Percentiles rank a stretch among this genome's conserved stretches.
phyloP scores from a whole-genome alignment of 2,888 invertebrate species.

The Nymphalis c-album region DNA sequence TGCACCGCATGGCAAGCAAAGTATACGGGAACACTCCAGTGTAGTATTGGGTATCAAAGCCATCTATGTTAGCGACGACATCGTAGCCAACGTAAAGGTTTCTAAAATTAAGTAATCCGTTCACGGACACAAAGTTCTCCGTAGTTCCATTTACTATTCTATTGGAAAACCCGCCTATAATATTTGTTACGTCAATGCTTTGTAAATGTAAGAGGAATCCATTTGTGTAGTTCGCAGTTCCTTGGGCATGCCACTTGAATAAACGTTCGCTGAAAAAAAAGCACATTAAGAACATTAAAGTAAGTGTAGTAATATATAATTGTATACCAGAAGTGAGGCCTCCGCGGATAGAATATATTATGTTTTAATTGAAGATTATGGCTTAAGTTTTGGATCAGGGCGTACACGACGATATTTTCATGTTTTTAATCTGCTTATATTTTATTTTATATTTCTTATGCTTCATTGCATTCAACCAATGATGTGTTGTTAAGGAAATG shows the following conservation, averaged over 20 bases:
- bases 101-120: slow-evolving; percentile 47
- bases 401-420: too few species aligned
- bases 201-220: slow-evolving; percentile 63
- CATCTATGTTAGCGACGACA: slow-evolving; percentile 47
- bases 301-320: too few species aligned
- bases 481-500: too few species aligned
- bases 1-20: slow-evolving; percentile 36
- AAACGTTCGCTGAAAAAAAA: slow-evolving; percentile 49
- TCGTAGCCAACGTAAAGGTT: slow-evolving; percentile 55
- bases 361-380: too few species aligned
- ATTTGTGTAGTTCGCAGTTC: slow-evolving; percentile 56
- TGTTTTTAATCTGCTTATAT: too few species aligned
- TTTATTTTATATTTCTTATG: too few species aligned
- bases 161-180: slow-evolving; percentile 33
- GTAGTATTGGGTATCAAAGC: slow-evolving; percentile 41
- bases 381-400: too few species aligned
- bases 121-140: slow-evolving; percentile 39
- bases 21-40: slow-evolving; percentile 51
- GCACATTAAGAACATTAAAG: too few species aligned
- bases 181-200: slow-evolving; percentile 47
- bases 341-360: too few species aligned
- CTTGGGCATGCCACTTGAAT: slow-evolving; percentile 53
- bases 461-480: too few species aligned
- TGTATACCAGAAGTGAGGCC: too few species aligned
- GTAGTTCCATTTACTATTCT: slow-evolving; percentile 33